Percentiles rank a stretch among this genome's conserved stretches.
These are phyloP conservation scores for Habrosyne pyritoides DNA, from an alignment of 2,888 invertebrate species.

Conservation along the genomic window DNA sequence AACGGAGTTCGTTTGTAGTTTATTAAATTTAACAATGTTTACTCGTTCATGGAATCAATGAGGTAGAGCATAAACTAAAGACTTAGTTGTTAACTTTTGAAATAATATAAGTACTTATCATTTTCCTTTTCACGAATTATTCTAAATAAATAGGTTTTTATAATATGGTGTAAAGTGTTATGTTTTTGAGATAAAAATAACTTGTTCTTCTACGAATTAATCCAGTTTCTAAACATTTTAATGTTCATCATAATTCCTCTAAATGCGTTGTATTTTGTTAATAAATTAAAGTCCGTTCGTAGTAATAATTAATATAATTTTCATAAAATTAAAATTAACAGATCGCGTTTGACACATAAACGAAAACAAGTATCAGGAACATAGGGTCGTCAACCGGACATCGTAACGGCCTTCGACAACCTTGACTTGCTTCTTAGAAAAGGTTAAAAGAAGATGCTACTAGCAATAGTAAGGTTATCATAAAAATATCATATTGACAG, in stretches of 20 bases:
- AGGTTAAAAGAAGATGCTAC: conserved; percentile 13
- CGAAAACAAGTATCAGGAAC: neutral
- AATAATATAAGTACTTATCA: too few species aligned
- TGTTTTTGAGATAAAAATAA: neutral
- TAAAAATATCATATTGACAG: too few species aligned
- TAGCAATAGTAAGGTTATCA: neutral
- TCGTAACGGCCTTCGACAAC: conserved; percentile 26
- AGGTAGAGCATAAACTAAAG: neutral
- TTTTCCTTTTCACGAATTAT: too few species aligned
- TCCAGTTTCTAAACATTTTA: neutral
- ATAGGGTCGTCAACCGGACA: conserved; percentile 1
- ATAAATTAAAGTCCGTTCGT: neutral
- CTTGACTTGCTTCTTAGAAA: conserved; percentile 26
- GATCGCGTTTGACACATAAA: neutral
- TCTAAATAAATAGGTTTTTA: too few species aligned
- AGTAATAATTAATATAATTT: conserved; percentile 5
- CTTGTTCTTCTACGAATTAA: neutral
- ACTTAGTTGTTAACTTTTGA: neutral
- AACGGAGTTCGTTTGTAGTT: conserved; percentile 34
- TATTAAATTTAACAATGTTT: conserved; percentile 34
- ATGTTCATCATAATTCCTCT: conserved; percentile 2
- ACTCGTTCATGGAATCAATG: neutral
- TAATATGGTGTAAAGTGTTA: neutral
- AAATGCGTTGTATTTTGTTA: conserved; percentile 5
- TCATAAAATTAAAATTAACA: conserved; percentile 6